Evolutionary conservation across 2,797 vertebrate species (phyloP).

Genomic region (Scolopax bukidnonensis): DNA sequence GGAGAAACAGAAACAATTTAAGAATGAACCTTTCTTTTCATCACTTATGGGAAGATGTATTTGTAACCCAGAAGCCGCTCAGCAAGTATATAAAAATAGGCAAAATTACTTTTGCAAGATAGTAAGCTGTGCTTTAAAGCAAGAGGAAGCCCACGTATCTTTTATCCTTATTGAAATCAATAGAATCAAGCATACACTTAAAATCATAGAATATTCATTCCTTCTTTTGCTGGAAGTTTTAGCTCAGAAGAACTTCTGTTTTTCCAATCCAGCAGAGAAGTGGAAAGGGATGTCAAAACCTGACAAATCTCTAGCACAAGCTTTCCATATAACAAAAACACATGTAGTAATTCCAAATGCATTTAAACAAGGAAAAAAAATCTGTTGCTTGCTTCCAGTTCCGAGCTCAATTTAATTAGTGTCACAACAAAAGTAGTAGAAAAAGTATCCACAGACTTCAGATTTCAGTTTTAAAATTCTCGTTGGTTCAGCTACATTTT

Average conservation of each 20-base stretch:
- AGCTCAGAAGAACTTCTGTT: not conserved
- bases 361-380: not conserved
- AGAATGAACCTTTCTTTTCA: not conserved
- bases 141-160: not conserved
- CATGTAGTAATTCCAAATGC: not conserved
- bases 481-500: rapidly evolving
- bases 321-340: not conserved
- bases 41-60: not conserved
- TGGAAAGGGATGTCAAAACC: not conserved
- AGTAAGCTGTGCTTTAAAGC: not conserved
- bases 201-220: not conserved
- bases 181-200: not conserved
- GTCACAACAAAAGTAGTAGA: not conserved
- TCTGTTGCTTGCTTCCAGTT: not conserved
- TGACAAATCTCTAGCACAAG: not conserved
- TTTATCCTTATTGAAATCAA: not conserved
- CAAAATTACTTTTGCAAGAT: not conserved
- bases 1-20: not conserved
- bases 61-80: not conserved
- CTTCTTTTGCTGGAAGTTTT: not conserved
- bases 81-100: not conserved
- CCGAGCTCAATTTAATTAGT: not conserved
- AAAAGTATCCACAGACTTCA: not conserved
- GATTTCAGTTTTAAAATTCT: not conserved
- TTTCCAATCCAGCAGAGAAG: not conserved